Evolutionary conservation across 1,140 invertebrate species (phyloP).

Genomic region (Psix sp.): DNA sequence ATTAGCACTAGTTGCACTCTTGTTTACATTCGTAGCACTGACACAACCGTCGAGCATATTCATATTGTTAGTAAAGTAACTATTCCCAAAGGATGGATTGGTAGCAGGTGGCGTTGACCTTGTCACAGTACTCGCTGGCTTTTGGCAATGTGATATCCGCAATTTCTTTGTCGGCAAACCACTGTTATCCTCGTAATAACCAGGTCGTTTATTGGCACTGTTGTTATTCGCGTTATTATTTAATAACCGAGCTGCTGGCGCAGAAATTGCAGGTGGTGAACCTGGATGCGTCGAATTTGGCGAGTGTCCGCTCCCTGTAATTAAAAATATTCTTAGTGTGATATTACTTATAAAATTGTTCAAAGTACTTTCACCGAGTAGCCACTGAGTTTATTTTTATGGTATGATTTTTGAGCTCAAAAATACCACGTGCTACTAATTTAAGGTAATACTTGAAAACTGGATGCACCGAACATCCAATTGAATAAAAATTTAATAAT

Average conservation of each 20-base stretch:
- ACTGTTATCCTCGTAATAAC: constrained; percentile 79
- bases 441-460: too few relatives aligned
- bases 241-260: constrained; percentile 65
- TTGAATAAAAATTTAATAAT: too few relatives aligned
- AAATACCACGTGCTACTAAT: too few relatives aligned
- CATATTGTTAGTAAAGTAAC: constrained; percentile 35
- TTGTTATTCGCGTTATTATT: constrained; percentile 25
- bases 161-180: constrained; percentile 85
- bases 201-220: constrained; percentile 75
- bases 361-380: too few relatives aligned
- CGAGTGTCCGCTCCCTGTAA: constrained; percentile 80
- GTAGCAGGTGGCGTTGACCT: constrained; percentile 62
- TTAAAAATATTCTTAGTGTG: background rate
- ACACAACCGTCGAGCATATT: constrained; percentile 43
- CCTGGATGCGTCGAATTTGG: constrained; percentile 83
- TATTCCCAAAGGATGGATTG: constrained; percentile 20
- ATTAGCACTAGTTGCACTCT: constrained; percentile 59
- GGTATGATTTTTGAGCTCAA: too few relatives aligned
- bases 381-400: too few relatives aligned
- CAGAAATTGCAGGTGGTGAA: constrained; percentile 78
- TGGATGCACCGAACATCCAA: too few relatives aligned
- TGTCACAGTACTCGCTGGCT: constrained; percentile 73
- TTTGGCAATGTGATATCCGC: constrained; percentile 88
- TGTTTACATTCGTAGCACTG: constrained; percentile 59
- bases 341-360: too few relatives aligned